Evolutionary conservation across 2,113 vertebrate species (phyloP).

Genomic region (Semnornis frantzii): DNA sequence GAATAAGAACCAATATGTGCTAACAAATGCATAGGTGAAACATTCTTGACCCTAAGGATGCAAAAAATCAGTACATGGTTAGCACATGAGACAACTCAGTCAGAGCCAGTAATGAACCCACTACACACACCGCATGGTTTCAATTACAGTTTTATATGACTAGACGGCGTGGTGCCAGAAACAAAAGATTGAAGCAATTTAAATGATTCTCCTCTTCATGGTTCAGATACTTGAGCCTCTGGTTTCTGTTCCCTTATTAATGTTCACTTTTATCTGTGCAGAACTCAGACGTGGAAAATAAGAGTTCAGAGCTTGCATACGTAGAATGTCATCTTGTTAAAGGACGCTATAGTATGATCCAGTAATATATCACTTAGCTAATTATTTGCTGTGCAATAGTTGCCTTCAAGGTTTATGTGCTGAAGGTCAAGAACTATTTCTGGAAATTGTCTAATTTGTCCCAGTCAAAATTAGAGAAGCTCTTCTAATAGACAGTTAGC

Average conservation of each 20-base stretch:
- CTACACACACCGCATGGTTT: constrained; percentile 68
- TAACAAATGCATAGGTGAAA: constrained; percentile 44
- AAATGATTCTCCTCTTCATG: constrained; percentile 64
- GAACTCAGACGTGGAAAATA: constrained; percentile 49
- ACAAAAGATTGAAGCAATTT: constrained; percentile 57
- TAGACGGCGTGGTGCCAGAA: constrained; percentile 72
- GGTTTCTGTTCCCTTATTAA: constrained; percentile 55
- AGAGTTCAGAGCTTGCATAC: constrained; percentile 59
- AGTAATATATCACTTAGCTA: constrained; percentile 6
- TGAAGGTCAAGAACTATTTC: constrained; percentile 14
- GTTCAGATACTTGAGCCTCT: constrained; percentile 57
- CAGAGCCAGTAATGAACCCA: constrained; percentile 64
- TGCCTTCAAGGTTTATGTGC: background rate
- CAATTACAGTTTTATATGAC: constrained; percentile 74
- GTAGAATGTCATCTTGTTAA: constrained; percentile 42
- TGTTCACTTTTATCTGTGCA: constrained; percentile 63
- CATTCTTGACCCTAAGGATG: constrained; percentile 58
- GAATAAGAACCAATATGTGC: background rate
- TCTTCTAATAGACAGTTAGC: constrained; percentile 39
- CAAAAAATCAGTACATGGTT: constrained; percentile 55
- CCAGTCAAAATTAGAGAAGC: constrained; percentile 51
- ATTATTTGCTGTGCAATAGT: constrained; percentile 12
- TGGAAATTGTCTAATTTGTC: constrained; percentile 57
- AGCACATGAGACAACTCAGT: constrained; percentile 39
- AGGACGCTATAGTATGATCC: background rate